Base-by-base conservation (phyloP, 2,797 vertebrate species). In the Distichodus sexfasciatus region DNA sequence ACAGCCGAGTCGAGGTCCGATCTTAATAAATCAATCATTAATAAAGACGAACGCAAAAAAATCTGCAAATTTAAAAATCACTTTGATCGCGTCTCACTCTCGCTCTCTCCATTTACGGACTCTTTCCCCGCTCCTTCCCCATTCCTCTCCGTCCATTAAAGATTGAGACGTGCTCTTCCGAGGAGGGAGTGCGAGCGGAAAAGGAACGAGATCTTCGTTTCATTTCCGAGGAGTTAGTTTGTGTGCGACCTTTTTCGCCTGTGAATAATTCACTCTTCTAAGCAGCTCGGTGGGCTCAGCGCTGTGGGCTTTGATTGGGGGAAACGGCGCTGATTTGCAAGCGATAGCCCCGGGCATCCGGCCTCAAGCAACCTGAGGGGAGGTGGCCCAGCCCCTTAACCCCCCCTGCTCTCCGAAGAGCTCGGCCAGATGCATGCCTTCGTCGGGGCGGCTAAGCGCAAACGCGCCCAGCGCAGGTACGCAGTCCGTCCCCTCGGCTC, bases 251-350 rank as follows among this genome's bases (percentile, higher is more conserved):
- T 86, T 83, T 76, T 61, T 51, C 9, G 57, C 40, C 76, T 82
- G 83, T 91, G 85, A 91, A 92, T 92, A 88, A 92, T 92, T 92
- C 86, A 92, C 82, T 78, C 68, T 76, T 66, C 81, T 89, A 86
- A 90, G 87, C 78, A 87, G 83, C 88, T 86, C 84, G 80, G 87
- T 86, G 79, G 85, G 84, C 82, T 79, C 75, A 19, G 80, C 74
- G 82, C 81, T 53, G 70, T 75, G 69, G 75, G 85, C 87, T 92
- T 91, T 92, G 89, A 91, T 92, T 88, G 88, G 74, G 75, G 84
- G 88, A 88, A 89, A 78, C 80, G 82, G 80, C 82, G 71, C 82
- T 82, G 87, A 90, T 90, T 91, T 90, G 82, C 81, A 84, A 91
- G 85, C 81, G 80, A 87, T 91, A 83, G 90, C 90, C 90, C 71